These are phyloP conservation scores for Crotalus adamanteus DNA, from an alignment of 2,797 vertebrate genomes.

Conservation along the genomic window DNA sequence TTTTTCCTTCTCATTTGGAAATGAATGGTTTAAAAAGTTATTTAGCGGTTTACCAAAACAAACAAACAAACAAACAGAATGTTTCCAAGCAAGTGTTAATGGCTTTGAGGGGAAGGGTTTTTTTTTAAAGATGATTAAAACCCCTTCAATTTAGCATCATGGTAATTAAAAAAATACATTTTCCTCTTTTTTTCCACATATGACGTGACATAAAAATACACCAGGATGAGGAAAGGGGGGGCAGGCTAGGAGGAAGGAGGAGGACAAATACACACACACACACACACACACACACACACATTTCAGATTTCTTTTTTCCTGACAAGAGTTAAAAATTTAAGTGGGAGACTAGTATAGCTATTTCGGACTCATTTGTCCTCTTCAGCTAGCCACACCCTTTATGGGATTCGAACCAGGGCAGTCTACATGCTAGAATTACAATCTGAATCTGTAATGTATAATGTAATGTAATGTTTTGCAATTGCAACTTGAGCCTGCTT, in stretches of 20 bases:
- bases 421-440: no score
- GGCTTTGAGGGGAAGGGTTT: neutral
- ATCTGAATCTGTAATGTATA: no score
- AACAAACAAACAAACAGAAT: neutral
- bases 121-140: slow-evolving; percentile 24
- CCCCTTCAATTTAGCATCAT: slow-evolving; percentile 41
- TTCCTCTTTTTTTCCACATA: slow-evolving; percentile 36
- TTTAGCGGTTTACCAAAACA: neutral
- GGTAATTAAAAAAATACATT: slow-evolving; percentile 55
- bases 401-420: no score
- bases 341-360: no score
- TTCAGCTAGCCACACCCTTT: no score
- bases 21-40: slow-evolving; percentile 3
- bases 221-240: slow-evolving; percentile 2
- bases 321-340: no score
- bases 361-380: no score
- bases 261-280: no score
- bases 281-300: no score
- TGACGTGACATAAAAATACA: slow-evolving; percentile 55
- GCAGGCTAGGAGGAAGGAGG: neutral
- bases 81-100: slow-evolving; percentile 13
- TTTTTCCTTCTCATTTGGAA: neutral
- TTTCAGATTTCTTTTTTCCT: no score
- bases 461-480: no score
- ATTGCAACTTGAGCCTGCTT: no score